Conservation (phyloP, 2,113 vertebrate species). For the Physeter macrocephalus region DNA sequence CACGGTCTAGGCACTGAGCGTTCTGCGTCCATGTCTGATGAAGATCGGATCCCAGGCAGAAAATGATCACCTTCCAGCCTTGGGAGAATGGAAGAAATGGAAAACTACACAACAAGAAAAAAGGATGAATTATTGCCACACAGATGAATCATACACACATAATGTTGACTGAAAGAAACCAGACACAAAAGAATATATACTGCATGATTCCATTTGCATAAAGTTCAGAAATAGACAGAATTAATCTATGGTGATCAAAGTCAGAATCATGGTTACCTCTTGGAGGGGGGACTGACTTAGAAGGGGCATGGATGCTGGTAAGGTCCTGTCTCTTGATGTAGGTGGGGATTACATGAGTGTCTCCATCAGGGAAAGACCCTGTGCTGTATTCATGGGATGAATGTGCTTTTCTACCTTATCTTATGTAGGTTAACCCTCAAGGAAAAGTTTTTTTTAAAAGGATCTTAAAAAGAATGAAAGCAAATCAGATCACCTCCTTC, state of each 20-base stretch:
- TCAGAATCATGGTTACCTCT: background rate
- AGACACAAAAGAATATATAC: background rate
- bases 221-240: background rate
- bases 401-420: background rate
- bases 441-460: background rate
- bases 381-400: background rate
- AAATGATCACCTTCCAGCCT: background rate
- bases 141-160: fast-evolving
- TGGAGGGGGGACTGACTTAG: background rate
- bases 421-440: background rate
- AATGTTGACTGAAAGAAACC: fast-evolving
- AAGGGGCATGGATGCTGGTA: background rate
- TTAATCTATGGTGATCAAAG: fast-evolving
- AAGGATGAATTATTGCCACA: background rate
- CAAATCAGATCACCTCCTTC: background rate
- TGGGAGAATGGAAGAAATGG: background rate
- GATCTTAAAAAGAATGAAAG: background rate
- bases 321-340: background rate
- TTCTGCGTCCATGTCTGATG: background rate
- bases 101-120: background rate
- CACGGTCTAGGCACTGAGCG: fast-evolving
- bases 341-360: background rate
- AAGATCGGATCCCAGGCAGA: background rate
- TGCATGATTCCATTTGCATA: fast-evolving
- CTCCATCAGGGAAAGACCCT: background rate